Percentiles rank a stretch among this genome's conserved stretches.
phyloP scores from a whole-genome alignment of 2,797 vertebrate species.

The Todus mexicanus region DNA sequence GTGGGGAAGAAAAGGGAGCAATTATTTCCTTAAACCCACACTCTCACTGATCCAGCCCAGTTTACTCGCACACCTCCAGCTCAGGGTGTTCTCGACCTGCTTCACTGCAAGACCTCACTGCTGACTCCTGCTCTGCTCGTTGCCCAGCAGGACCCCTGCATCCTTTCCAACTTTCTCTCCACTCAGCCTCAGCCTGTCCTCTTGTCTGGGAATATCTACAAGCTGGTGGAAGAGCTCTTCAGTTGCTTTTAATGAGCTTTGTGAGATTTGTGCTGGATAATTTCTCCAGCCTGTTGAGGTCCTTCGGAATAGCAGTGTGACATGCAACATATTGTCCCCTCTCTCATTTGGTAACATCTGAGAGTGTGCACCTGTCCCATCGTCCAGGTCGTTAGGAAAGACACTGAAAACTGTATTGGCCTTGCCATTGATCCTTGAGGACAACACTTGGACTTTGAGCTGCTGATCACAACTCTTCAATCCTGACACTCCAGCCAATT shows the following conservation, averaged over 20 bases:
- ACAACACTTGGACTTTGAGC: not conserved
- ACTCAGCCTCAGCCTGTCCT: not conserved
- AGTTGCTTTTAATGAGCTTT: not conserved
- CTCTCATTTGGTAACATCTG: not conserved
- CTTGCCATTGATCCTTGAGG: not conserved
- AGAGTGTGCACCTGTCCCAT: rapidly evolving
- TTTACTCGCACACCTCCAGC: no score
- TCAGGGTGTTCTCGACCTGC: not conserved
- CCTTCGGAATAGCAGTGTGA: not conserved
- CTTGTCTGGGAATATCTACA: not conserved
- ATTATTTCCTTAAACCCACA: not conserved
- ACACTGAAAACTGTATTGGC: not conserved
- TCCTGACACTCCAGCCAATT: not conserved
- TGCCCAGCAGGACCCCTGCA: not conserved
- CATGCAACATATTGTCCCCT: not conserved
- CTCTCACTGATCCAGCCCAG: not conserved
- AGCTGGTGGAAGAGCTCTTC: not conserved
- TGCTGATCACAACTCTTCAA: not conserved
- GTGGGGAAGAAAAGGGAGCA: not conserved
- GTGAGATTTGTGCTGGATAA: not conserved
- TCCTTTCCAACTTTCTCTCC: not conserved
- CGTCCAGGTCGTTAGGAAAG: not conserved
- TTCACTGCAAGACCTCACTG: not conserved
- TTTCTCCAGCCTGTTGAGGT: not conserved
- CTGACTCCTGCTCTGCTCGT: not conserved